Percentiles rank a stretch among this genome's conserved stretches.
These are phyloP conservation scores for Slavum lentiscoides DNA, from an alignment of 2,888 invertebrate species.

Conservation along the genomic window DNA sequence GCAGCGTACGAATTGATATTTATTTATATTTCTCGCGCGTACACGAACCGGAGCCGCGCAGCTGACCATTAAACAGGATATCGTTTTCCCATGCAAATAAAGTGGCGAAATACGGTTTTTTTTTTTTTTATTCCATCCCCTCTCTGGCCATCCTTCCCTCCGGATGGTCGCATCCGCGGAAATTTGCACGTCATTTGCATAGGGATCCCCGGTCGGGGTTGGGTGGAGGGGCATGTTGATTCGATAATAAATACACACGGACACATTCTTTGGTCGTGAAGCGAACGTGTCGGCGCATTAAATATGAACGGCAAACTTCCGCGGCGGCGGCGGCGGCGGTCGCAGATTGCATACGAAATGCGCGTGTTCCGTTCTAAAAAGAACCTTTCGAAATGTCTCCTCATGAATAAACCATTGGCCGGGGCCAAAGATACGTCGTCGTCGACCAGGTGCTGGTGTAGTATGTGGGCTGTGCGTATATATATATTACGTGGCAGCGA, in stretches of 20 bases:
- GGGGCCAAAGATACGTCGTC: neutral
- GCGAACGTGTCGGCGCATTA: slow-evolving; percentile 51
- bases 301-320: slow-evolving; percentile 52
- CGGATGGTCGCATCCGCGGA: neutral
- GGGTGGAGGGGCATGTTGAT: slow-evolving; percentile 38
- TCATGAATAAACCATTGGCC: slow-evolving; percentile 50
- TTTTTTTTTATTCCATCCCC: neutral
- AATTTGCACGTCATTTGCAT: slow-evolving; percentile 43
- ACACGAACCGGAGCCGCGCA: neutral
- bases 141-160: neutral
- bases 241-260: slow-evolving; percentile 49
- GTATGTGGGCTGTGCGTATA: no score
- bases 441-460: neutral
- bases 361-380: slow-evolving; percentile 21
- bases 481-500: neutral
- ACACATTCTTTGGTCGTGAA: slow-evolving; percentile 41
- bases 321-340: slow-evolving; percentile 7
- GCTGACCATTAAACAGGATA: slow-evolving; percentile 41
- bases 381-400: slow-evolving; percentile 50
- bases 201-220: neutral
- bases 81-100: slow-evolving; percentile 46
- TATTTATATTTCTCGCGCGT: slow-evolving; percentile 9
- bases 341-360: slow-evolving; percentile 48
- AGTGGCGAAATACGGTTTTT: neutral
- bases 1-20: no score